Evolutionary conservation across 2,797 vertebrate species (phyloP), one percentile per base, ranked within the genome.

Genomic region (Thripadectes ignobilis): DNA sequence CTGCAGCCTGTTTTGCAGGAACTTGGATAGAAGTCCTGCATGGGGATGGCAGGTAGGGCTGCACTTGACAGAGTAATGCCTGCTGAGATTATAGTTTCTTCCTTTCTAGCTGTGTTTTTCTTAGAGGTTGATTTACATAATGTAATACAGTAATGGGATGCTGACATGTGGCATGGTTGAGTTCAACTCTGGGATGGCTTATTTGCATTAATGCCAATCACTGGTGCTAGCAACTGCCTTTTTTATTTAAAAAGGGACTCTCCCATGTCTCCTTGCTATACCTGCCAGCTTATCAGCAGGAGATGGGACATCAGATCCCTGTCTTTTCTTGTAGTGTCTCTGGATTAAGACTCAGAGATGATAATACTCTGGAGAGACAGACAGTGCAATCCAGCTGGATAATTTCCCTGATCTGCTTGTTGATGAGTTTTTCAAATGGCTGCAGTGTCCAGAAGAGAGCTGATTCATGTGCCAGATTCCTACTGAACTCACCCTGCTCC

Each of bases 41-140:
- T 22, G 34, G 65, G 39, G 38, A 41, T 95, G 68, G 81, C 76
- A 92, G 67, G 59, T 90, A 67, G 52, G 65, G 34, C 81, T 89
- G 77, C 6, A 2, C 65, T 82, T 16, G 18, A 8, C 67, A 54
- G n/a, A 68, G 55, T 46, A 77, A 43, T 3, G 29, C 75, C 78
- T 83, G 84, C 81, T 78, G 80, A 65, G 65, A 77, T 62, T 54
- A 19, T 11, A 43, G 49, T 43, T 86, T 58, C 59, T 84, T 84
- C 66, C 67, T 43, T 67, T 26, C 54, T 68, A 27, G 71, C n/a
- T 83, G 49, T 57, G 2, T 80, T 75, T 59, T 91, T 68, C 78
- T 88, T 86, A 45, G 67, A 82, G 78, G 29, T 39, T 83, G 54
- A 78, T 94, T 96, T 96, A 7, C 87, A 78, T 68, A 75, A 83